A percentile compares a stretch with the other conserved stretches of the same genome.
phyloP scores from a whole-genome alignment of 2,888 invertebrate species.

The Eupithecia insigniata region DNA sequence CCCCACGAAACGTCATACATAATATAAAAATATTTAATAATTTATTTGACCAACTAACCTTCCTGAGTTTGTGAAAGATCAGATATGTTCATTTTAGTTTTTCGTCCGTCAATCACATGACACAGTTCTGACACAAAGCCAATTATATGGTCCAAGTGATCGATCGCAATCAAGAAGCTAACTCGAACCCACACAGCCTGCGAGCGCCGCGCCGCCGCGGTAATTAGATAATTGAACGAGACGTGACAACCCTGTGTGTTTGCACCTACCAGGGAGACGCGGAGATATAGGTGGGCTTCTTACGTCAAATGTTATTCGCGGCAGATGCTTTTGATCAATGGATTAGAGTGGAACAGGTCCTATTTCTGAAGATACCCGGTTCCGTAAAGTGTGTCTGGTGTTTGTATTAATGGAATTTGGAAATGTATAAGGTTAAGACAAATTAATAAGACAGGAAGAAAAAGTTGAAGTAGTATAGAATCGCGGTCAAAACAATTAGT shows the following conservation, averaged over 20 bases:
- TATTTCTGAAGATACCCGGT: too few species aligned
- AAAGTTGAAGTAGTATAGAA: too few species aligned
- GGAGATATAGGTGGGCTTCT: background rate
- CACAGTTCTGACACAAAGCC: constrained; percentile 13
- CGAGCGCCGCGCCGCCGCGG: constrained; percentile 24
- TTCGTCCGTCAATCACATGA: background rate
- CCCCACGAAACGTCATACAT: too few species aligned
- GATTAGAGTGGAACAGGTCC: too few species aligned
- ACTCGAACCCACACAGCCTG: constrained; percentile 41
- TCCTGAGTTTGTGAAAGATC: background rate
- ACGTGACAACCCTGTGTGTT: constrained; percentile 46
- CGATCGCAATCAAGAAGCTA: constrained; percentile 46
- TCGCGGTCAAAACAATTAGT: too few species aligned
- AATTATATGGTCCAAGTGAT: constrained; percentile 32
- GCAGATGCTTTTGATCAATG: too few species aligned
- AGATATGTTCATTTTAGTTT: background rate
- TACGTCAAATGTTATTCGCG: background rate
- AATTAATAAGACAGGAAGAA: too few species aligned
- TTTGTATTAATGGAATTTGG: too few species aligned
- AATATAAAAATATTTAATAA: background rate
- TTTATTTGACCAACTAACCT: background rate
- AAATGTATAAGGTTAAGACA: too few species aligned
- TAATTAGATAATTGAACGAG: constrained; percentile 52
- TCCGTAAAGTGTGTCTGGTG: too few species aligned
- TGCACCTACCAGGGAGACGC: constrained; percentile 13